Evolutionary conservation across 2,888 invertebrate species (phyloP).

Genomic region (Seladonia tumulorum): DNA sequence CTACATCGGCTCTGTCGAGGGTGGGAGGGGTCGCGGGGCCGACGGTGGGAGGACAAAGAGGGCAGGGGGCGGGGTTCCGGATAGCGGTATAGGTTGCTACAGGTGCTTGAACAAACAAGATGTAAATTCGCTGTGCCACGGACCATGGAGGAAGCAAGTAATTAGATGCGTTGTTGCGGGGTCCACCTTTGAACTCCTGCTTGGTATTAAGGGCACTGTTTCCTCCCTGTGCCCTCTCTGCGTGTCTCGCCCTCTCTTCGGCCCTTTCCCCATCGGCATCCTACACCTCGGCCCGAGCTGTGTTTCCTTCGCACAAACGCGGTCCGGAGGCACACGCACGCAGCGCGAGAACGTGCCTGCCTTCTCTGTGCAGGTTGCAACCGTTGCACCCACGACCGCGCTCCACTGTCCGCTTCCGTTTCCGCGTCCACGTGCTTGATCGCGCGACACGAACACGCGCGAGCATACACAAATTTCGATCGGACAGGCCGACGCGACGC

Average conservation of each 20-base stretch:
- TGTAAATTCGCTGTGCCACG: conserved; percentile 79
- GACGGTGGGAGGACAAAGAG: conserved; percentile 15
- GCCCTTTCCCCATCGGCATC: conserved; percentile 36
- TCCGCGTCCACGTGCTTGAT: conserved; percentile 59
- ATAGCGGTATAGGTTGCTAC: conserved; percentile 67
- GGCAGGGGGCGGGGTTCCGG: conserved; percentile 19
- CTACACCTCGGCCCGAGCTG: conserved; percentile 35
- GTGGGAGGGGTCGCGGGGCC: not conserved
- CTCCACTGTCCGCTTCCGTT: not conserved
- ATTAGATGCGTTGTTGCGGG: conserved; percentile 83
- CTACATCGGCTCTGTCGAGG: conserved; percentile 55
- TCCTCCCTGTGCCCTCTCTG: conserved; percentile 10
- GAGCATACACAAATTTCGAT: conserved; percentile 66
- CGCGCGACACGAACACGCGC: conserved; percentile 60
- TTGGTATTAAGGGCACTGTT: conserved; percentile 76
- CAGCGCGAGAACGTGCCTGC: conserved; percentile 23
- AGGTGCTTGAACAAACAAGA: conserved; percentile 81
- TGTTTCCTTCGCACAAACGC: conserved; percentile 54
- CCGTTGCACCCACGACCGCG: conserved; percentile 20
- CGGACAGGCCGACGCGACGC: not conserved
- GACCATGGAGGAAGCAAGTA: conserved; percentile 79
- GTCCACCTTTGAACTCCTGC: conserved; percentile 80
- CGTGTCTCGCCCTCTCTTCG: conserved; percentile 22
- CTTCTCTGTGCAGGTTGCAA: conserved; percentile 28
- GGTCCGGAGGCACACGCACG: conserved; percentile 51